Evolutionary conservation across 2,888 invertebrate species (phyloP).

Genomic region (Pharmacophagus antenor): DNA sequence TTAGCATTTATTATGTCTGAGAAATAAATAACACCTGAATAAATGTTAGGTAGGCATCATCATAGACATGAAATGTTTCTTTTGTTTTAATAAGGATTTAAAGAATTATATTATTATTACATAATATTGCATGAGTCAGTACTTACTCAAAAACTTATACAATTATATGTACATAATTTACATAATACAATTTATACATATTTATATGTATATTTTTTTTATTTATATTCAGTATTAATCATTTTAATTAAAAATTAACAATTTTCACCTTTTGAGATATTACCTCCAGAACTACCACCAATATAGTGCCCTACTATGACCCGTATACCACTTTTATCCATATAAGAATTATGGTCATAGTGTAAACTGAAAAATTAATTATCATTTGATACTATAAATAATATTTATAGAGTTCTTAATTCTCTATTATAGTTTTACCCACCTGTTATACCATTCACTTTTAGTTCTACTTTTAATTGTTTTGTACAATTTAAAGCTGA

Average conservation of each 20-base stretch:
- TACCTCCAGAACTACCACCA: slow-evolving; percentile 89
- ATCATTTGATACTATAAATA: not conserved
- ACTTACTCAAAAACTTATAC: no score
- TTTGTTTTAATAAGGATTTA: no score
- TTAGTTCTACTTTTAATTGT: slow-evolving; percentile 54
- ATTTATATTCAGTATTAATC: no score
- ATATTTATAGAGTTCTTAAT: not conserved
- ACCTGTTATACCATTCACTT: slow-evolving; percentile 65
- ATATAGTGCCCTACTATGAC: slow-evolving; percentile 94
- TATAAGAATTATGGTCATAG: slow-evolving; percentile 84
- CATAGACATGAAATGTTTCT: no score
- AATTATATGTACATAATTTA: no score
- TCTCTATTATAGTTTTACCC: not conserved
- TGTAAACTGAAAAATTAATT: slow-evolving; percentile 63
- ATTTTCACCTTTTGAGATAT: slow-evolving; percentile 86
- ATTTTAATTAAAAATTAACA: no score
- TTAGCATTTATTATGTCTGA: slow-evolving; percentile 88
- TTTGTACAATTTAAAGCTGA: slow-evolving; percentile 65
- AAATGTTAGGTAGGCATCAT: no score
- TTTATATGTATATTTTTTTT: no score
- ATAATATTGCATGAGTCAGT: no score
- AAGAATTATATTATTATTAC: no score
- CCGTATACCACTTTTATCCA: slow-evolving; percentile 87
- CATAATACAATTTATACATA: no score
- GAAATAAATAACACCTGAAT: slow-evolving; percentile 35